Conservation (phyloP, 2,888 invertebrate genomes). For the Chromoteleia sp. region DNA sequence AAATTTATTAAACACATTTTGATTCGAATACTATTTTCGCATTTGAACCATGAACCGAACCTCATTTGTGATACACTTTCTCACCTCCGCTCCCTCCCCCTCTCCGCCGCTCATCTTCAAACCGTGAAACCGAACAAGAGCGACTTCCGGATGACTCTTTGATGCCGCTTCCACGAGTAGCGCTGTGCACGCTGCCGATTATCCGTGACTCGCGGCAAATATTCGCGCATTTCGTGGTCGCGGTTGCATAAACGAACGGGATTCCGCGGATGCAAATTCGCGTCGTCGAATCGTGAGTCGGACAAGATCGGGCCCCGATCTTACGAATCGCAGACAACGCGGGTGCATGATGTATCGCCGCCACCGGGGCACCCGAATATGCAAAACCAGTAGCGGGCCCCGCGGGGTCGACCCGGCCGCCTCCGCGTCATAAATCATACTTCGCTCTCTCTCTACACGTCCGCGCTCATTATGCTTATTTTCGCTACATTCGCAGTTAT, state of each 20-base stretch:
- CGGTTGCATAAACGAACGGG: slow-evolving; percentile 71
- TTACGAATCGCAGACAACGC: slow-evolving; percentile 60
- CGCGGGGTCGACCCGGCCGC: slow-evolving; percentile 75
- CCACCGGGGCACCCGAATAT: slow-evolving; percentile 82
- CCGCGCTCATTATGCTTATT: slow-evolving; percentile 44
- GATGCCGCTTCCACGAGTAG: slow-evolving; percentile 40
- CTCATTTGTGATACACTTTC: too few species aligned
- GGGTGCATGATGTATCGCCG: slow-evolving; percentile 82
- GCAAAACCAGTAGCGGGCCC: slow-evolving; percentile 78
- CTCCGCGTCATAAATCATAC: slow-evolving; percentile 78
- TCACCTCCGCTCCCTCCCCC: too few species aligned
- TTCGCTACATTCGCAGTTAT: slow-evolving; percentile 15
- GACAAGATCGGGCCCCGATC: slow-evolving; percentile 53
- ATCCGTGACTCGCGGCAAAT: slow-evolving; percentile 70
- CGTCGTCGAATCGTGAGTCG: slow-evolving; percentile 82
- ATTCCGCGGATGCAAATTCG: slow-evolving; percentile 85
- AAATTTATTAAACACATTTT: too few species aligned
- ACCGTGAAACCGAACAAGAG: background rate
- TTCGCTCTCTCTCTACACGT: slow-evolving; percentile 53
- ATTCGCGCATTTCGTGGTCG: slow-evolving; percentile 68
- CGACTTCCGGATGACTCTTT: slow-evolving; percentile 47
- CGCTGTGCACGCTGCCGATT: slow-evolving; percentile 63
- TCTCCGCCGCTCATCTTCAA: background rate
- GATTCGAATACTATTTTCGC: too few species aligned
- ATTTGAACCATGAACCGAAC: too few species aligned